These are phyloP conservation scores for Tachycineta bicolor DNA, from an alignment of 2,113 vertebrate genomes.

Conservation along the genomic window DNA sequence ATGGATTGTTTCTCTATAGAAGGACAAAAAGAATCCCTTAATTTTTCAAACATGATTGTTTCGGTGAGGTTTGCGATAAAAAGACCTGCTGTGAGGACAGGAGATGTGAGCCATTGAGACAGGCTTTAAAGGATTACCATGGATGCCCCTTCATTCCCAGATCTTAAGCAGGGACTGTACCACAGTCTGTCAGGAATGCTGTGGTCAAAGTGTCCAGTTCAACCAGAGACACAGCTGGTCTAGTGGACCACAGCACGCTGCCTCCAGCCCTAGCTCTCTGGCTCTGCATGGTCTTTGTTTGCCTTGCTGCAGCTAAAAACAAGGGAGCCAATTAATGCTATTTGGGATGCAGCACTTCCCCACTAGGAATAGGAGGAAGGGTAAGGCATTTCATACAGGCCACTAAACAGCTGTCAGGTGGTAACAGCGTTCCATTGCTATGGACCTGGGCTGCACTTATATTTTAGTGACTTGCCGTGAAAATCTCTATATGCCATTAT, in stretches of 20 bases:
- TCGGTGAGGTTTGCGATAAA: neutral
- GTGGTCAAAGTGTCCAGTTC: neutral
- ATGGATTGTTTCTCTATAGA: neutral
- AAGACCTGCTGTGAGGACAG: neutral
- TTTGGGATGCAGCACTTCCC: slow-evolving; percentile 1
- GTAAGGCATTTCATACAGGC: neutral
- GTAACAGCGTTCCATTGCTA: neutral
- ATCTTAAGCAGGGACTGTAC: neutral
- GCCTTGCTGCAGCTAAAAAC: neutral
- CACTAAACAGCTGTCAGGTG: slow-evolving; percentile 28
- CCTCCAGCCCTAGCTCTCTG: neutral
- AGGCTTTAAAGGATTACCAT: neutral
- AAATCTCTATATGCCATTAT: slow-evolving; percentile 35
- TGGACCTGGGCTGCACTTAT: neutral
- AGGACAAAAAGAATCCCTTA: neutral
- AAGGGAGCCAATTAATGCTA: slow-evolving; percentile 22
- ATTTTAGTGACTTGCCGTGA: slow-evolving; percentile 12
- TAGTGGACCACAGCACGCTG: accelerated
- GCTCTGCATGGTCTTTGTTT: neutral
- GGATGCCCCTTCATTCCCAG: neutral
- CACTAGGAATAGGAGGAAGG: neutral
- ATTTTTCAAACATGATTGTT: neutral
- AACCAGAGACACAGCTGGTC: neutral
- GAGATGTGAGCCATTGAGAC: accelerated
- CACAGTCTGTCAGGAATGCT: neutral